Conservation (phyloP, 2,113 vertebrate genomes). For the Azemiops feae region DNA sequence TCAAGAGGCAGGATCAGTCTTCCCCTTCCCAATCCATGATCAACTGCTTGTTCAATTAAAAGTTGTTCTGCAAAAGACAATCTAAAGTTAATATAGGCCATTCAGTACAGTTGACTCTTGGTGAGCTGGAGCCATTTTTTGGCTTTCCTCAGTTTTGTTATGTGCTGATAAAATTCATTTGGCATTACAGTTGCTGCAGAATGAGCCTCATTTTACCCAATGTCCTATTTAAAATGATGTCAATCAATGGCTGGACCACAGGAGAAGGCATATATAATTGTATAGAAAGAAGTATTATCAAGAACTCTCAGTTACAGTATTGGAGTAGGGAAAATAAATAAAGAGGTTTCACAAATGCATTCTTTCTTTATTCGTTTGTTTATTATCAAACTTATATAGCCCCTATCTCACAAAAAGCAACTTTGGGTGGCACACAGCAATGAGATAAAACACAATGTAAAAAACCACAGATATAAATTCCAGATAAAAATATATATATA, state of each 20-base stretch:
- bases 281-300: not conserved
- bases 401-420: not conserved
- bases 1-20: slow-evolving; percentile 8
- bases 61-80: not conserved
- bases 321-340: not conserved
- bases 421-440: not conserved
- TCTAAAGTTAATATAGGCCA: not conserved
- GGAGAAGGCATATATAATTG: not conserved
- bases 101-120: not conserved
- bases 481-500: slow-evolving; percentile 12
- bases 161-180: not conserved
- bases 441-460: not conserved
- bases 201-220: not conserved
- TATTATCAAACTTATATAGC: not conserved
- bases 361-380: not conserved
- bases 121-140: not conserved
- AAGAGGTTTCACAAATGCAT: slow-evolving; percentile 19
- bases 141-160: not conserved
- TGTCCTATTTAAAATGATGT: not conserved
- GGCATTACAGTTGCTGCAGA: not conserved
- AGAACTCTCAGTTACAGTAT: slow-evolving; percentile 12
- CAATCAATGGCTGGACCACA: not conserved
- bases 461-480: not conserved
- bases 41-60: not conserved
- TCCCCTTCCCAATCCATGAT: not conserved